Conservation (phyloP, 2,113 vertebrate species). For the Albula glossodonta region DNA sequence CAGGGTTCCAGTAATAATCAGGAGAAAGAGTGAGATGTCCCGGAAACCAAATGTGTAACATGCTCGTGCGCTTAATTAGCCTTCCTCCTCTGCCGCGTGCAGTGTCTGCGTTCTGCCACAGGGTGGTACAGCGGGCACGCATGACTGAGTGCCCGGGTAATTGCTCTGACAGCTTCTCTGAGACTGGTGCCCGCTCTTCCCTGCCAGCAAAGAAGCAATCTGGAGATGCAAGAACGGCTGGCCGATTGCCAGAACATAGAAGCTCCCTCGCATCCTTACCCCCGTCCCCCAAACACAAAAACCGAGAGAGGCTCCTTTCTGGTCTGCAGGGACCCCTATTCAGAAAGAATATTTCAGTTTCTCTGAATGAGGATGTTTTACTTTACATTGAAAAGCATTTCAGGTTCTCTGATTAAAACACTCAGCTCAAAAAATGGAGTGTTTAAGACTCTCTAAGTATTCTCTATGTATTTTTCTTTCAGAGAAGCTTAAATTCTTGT, state of each 20-base stretch:
- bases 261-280: neutral
- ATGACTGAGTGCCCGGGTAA: slow-evolving; percentile 57
- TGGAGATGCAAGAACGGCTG: slow-evolving; percentile 44
- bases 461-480: too few species aligned
- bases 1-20: neutral
- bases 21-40: neutral
- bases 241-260: slow-evolving; percentile 33
- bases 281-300: neutral
- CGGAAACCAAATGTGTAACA: neutral
- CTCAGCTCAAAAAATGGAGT: neutral
- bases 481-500: too few species aligned
- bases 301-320: neutral
- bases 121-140: slow-evolving; percentile 70
- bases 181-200: slow-evolving; percentile 49
- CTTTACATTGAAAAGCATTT: neutral
- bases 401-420: neutral
- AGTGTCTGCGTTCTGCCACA: neutral
- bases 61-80: neutral
- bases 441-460: neutral
- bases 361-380: neutral
- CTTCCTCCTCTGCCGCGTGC: slow-evolving; percentile 65
- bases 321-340: too few species aligned
- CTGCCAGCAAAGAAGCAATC: slow-evolving; percentile 46
- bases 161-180: slow-evolving; percentile 41
- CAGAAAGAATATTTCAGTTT: neutral